Evolutionary conservation across 1,140 invertebrate species (phyloP), one percentile per base, ranked within the genome.

Genomic region (Cecropterus lyciades): DNA sequence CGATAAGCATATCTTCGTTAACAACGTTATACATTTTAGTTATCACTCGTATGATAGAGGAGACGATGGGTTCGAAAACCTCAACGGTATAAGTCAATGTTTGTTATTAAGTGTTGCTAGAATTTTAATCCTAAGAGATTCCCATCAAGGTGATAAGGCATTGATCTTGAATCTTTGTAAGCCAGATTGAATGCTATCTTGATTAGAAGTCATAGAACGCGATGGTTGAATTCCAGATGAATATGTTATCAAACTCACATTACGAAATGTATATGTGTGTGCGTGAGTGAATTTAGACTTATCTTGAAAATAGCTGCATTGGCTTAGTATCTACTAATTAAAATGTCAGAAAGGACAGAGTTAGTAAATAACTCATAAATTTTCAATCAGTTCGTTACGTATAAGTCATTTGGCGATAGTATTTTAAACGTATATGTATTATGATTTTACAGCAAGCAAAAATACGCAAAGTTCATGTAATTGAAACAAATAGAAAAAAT

Each of bases 401-500:
- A 30, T 7, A 30, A 8, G 3, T 30, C 3, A 30, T 30, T 30
- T 30, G 7, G 27, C 27, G 27, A 30, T 30, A 30, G 3, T 30
- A 30, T 8, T 7, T 30, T 3, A 30, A 30, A 30, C 3, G 7
- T 8, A 30, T 3, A 7, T 0, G 0, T 7, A 30, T 0, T 5
- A 30, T 20, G 7, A 30, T 4, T 8, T 30, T 27, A 55, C 33
- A 42, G 17, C 15, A 13, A 13, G 16, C 37, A 9, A 1, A 17
- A 40, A 37, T 13, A 37, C 15, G 16, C 1, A 7, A 14, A 42
- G 3, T 16, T 40, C 16, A 55, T 33, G 33, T 20, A 55, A 20
- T 40, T 30, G 16, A 55, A 40, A 11, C 10, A 53, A 69, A 64
- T 33, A 46, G n/a, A n/a, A 72, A 70, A 69, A 73, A 43, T 60